phyloP scores from a whole-genome alignment of 2,888 invertebrate species.

The Drosophila nigricruria region DNA sequence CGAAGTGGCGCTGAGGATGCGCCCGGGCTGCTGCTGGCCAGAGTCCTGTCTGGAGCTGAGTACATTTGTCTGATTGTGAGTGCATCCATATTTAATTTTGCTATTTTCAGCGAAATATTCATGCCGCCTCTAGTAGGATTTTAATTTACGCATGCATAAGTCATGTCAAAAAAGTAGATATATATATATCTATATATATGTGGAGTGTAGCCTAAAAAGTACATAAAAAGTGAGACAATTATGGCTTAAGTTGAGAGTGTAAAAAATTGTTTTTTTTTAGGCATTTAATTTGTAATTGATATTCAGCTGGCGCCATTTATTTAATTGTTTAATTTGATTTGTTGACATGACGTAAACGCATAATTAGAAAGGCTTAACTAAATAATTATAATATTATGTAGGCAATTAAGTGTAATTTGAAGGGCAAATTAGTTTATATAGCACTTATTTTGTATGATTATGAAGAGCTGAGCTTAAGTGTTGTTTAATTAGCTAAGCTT shows the following conservation, averaged over 20 bases:
- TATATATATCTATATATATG: background rate
- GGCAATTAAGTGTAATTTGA: background rate
- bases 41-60: slow-evolving; percentile 16
- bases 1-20: slow-evolving; percentile 17
- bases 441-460: background rate
- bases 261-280: background rate
- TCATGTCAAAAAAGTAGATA: background rate
- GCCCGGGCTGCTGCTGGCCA: slow-evolving; percentile 4
- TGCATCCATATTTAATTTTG: slow-evolving; percentile 67
- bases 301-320: background rate
- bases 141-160: slow-evolving; percentile 50
- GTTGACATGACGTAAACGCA: background rate
- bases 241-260: background rate
- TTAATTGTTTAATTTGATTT: background rate
- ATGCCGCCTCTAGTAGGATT: slow-evolving; percentile 56
- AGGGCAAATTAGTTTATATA: background rate
- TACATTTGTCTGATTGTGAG: slow-evolving; percentile 53
- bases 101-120: slow-evolving; percentile 66
- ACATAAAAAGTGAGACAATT: slow-evolving; percentile 10
- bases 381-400: background rate
- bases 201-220: background rate
- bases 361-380: background rate
- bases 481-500: background rate
- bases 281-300: background rate
- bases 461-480: background rate